Conservation (phyloP, 1,140 invertebrate species). For the Pollicipes pollicipes region DNA sequence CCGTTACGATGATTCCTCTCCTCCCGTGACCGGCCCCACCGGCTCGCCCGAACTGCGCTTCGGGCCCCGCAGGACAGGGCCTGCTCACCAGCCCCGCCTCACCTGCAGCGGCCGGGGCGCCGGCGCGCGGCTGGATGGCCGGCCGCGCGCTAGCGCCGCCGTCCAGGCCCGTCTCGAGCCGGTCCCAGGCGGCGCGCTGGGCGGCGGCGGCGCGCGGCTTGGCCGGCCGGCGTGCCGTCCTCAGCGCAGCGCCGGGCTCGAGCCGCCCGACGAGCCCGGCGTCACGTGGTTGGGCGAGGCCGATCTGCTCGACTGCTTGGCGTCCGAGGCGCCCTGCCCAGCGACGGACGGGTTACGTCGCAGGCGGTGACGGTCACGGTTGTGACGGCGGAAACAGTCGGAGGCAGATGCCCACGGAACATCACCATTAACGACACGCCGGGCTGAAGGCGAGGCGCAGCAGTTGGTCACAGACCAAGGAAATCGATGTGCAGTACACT, state of each 20-base stretch:
- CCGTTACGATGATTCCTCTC: no score
- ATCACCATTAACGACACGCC: no score
- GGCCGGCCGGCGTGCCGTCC: neutral
- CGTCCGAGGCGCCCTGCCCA: conserved; percentile 9
- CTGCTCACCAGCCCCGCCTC: no score
- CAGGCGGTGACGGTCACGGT: neutral
- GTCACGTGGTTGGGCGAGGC: conserved; percentile 13
- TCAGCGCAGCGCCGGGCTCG: neutral
- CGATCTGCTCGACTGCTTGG: conserved; percentile 9
- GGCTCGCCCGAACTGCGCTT: no score
- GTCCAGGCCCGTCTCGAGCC: neutral
- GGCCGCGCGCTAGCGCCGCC: conserved; percentile 28
- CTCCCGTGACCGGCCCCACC: no score
- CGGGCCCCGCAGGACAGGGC: no score
- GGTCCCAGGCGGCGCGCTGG: neutral
- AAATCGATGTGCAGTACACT: no score
- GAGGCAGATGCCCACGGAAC: no score
- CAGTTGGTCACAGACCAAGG: no score
- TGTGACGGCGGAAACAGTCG: conserved; percentile 3
- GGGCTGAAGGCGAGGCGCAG: no score
- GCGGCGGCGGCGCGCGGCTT: no score
- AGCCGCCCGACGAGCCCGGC: neutral
- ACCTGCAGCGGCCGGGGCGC: conserved; percentile 46
- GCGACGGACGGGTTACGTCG: neutral
- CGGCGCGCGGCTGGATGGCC: conserved; percentile 39